phyloP scores from a whole-genome alignment of 2,113 vertebrate species.

The Sula dactylatra region DNA sequence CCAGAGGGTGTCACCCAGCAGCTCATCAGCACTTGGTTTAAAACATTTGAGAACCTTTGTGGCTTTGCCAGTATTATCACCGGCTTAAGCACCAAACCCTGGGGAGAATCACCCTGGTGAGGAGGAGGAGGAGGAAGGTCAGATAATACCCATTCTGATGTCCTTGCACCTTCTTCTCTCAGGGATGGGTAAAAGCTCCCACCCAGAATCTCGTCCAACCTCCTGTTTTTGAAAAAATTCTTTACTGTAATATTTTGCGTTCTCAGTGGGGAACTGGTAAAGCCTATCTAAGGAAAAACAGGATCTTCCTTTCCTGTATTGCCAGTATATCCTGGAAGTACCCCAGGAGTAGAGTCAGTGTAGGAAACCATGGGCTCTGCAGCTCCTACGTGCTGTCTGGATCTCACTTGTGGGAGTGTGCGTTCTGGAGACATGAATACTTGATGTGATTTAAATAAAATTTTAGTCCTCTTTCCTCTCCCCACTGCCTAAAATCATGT shows the following conservation, averaged over 20 bases:
- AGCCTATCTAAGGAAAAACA: background rate
- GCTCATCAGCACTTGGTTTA: background rate
- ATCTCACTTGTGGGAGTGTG: background rate
- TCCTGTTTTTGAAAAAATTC: background rate
- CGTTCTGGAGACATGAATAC: background rate
- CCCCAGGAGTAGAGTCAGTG: background rate
- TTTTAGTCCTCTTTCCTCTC: background rate
- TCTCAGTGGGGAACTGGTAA: background rate
- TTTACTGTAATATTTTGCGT: background rate
- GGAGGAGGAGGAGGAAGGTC: background rate
- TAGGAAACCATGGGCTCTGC: background rate
- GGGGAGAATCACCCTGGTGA: background rate
- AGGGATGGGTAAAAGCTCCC: background rate
- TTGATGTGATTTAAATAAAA: background rate
- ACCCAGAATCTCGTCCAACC: background rate
- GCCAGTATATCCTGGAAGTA: background rate
- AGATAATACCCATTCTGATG: background rate
- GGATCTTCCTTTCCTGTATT: background rate
- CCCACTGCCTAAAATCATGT: background rate
- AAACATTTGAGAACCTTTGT: background rate
- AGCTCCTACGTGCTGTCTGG: background rate
- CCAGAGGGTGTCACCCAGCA: background rate
- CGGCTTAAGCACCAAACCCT: background rate
- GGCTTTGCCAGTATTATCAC: background rate
- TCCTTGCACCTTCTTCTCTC: background rate